phyloP scores from a whole-genome alignment of 2,113 vertebrate species.

The Tachysurus vachellii region DNA sequence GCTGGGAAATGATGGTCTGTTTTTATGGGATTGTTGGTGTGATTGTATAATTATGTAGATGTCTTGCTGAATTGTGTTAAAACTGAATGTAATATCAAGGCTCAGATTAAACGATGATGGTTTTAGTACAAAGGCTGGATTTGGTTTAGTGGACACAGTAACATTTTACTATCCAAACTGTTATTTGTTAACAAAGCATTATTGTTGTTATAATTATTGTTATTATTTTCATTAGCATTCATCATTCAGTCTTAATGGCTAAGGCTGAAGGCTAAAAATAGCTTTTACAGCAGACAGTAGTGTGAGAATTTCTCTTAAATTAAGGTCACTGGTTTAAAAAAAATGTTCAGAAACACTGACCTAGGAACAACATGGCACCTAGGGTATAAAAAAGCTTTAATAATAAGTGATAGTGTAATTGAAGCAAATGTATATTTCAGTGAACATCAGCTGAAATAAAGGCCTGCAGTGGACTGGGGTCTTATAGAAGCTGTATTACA shows the following conservation, averaged over 20 bases:
- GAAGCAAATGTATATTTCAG: too few relatives aligned
- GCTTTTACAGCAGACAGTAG: neutral
- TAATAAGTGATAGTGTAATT: too few relatives aligned
- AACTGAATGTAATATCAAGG: neutral
- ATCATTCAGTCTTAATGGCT: neutral
- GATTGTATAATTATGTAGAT: slow-evolving; percentile 10
- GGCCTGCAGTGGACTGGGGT: neutral
- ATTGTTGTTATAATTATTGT: too few relatives aligned
- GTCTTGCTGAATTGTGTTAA: neutral
- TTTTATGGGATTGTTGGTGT: slow-evolving; percentile 3
- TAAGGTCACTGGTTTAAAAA: neutral
- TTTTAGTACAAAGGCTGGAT: neutral
- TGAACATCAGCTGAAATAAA: neutral
- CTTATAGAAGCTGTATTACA: neutral
- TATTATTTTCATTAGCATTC: neutral
- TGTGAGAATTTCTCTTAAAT: neutral
- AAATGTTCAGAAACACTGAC: neutral
- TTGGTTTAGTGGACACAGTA: neutral
- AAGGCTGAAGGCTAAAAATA: too few relatives aligned
- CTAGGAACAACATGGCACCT: neutral
- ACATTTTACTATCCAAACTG: neutral
- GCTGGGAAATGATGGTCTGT: neutral
- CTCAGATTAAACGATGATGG: neutral
- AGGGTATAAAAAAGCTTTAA: too few relatives aligned
- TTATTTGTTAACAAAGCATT: neutral